phyloP scores from a whole-genome alignment of 2,113 vertebrate genomes.

The Tylochromis polylepis region DNA sequence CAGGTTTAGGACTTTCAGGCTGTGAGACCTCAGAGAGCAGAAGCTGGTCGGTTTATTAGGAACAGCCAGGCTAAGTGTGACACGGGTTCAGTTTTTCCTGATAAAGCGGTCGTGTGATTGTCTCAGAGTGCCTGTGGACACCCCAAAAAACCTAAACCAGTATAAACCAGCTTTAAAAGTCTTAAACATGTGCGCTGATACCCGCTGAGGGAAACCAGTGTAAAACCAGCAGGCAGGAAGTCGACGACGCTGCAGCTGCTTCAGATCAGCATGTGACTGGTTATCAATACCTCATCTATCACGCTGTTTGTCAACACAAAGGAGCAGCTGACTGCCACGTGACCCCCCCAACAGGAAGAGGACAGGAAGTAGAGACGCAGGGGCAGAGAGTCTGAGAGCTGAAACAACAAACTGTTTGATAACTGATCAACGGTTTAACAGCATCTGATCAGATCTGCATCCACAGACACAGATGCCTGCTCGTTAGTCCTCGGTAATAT shows the following conservation, averaged over 20 bases:
- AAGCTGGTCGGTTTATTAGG: not conserved
- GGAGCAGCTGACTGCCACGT: not conserved
- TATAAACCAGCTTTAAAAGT: not conserved
- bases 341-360: not conserved
- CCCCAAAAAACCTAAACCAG: not conserved
- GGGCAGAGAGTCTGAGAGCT: not conserved
- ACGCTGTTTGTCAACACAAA: not conserved
- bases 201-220: not conserved
- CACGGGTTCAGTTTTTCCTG: fast-evolving
- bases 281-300: not conserved
- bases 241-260: not conserved
- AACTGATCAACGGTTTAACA: not conserved
- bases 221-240: not conserved
- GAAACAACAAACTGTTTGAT: not conserved
- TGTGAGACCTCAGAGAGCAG: not conserved
- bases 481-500: not conserved
- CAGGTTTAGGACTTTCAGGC: not conserved
- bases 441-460: not conserved
- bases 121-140: not conserved
- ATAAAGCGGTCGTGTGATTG: not conserved
- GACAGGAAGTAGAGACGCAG: not conserved
- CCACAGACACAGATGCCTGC: not conserved
- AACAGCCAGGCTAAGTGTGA: not conserved
- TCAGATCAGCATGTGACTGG: not conserved
- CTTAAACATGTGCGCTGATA: fast-evolving